phyloP scores from a whole-genome alignment of 2,888 invertebrate species.

The Acleris holmiana region DNA sequence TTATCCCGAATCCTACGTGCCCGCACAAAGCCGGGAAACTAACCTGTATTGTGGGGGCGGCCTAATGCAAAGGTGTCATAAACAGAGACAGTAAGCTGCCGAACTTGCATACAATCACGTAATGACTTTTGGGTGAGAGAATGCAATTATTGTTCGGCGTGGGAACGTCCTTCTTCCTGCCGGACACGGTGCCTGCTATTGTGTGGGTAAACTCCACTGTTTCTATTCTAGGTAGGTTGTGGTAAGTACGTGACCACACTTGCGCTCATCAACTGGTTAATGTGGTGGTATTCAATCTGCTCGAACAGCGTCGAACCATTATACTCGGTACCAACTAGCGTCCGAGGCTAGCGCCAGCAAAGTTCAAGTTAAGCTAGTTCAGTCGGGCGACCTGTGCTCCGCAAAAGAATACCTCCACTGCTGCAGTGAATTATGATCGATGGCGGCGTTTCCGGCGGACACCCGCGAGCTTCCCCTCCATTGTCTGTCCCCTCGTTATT shows the following conservation, averaged over 20 bases:
- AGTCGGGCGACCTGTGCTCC: too few species aligned
- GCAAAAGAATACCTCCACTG: too few species aligned
- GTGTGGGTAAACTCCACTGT: neutral
- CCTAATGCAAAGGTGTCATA: constrained; percentile 71
- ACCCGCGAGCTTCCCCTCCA: constrained; percentile 66
- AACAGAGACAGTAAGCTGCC: constrained; percentile 70
- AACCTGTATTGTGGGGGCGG: constrained; percentile 68
- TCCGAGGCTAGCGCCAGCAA: too few species aligned
- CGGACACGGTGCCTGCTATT: constrained; percentile 20
- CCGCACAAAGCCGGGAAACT: constrained; percentile 60
- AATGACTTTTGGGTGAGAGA: constrained; percentile 70
- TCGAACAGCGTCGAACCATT: too few species aligned
- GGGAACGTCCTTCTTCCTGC: constrained; percentile 72
- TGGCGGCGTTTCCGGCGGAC: constrained; percentile 76
- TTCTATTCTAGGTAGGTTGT: constrained; percentile 21
- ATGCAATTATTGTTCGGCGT: constrained; percentile 75
- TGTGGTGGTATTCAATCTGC: too few species aligned
- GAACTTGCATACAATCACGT: constrained; percentile 77
- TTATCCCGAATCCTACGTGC: constrained; percentile 72
- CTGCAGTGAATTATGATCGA: constrained; percentile 48
- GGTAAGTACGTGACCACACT: constrained; percentile 25
- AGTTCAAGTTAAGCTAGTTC: too few species aligned
- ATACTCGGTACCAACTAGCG: too few species aligned
- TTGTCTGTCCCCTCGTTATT: constrained; percentile 65
- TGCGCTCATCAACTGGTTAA: neutral